These are phyloP conservation scores for Orthosia gothica DNA, from an alignment of 2,888 invertebrate genomes.

Conservation along the genomic window DNA sequence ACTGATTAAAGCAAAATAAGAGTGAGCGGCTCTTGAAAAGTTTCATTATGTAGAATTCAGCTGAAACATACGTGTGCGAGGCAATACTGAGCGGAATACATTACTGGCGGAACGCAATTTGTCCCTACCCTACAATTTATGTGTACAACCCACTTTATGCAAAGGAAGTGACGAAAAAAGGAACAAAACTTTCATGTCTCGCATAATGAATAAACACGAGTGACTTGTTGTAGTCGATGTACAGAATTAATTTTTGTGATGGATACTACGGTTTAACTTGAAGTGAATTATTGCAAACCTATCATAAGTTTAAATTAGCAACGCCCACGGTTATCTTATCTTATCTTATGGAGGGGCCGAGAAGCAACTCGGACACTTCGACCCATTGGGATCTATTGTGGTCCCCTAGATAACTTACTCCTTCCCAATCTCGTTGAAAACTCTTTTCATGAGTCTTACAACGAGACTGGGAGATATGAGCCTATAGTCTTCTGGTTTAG, in stretches of 20 bases:
- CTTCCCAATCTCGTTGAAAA: no score
- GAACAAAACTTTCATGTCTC: conserved; percentile 70
- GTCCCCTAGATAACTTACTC: no score
- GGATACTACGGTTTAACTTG: conserved; percentile 41
- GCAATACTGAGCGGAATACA: conserved; percentile 83
- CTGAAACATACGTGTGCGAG: conserved; percentile 79
- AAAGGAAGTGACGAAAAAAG: conserved; percentile 81
- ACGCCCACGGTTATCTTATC: conserved; percentile 64
- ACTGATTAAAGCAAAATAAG: conserved; percentile 85
- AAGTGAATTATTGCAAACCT: conserved; percentile 64
- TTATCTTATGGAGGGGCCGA: no score
- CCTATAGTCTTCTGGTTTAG: no score
- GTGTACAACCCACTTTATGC: conserved; percentile 84
- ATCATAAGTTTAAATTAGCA: conserved; percentile 76
- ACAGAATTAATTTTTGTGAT: conserved; percentile 58
- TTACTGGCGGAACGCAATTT: conserved; percentile 86
- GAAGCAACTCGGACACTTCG: no score
- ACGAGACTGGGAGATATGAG: no score
- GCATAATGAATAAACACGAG: conserved; percentile 74
- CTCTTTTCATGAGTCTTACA: no score
- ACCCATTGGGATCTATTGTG: no score
- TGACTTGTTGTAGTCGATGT: conserved; percentile 61
- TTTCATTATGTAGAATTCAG: conserved; percentile 83
- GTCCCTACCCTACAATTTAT: conserved; percentile 87
- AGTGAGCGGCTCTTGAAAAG: conserved; percentile 78